A percentile compares a stretch with the other conserved stretches of the same genome.
phyloP scores from a whole-genome alignment of 2,797 vertebrate species.

The Cynodonichthys magdalenae region DNA sequence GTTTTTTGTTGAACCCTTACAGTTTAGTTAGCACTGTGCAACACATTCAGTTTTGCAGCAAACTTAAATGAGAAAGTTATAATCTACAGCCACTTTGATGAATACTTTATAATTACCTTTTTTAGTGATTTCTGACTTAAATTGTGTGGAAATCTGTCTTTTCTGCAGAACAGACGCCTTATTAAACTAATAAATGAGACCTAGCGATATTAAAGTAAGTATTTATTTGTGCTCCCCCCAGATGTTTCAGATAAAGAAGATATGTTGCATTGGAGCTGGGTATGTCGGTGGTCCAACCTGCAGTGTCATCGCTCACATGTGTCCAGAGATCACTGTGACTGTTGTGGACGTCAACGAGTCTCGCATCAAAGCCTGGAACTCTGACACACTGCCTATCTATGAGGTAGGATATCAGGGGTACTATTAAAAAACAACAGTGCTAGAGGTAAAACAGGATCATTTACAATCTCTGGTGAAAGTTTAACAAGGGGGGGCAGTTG shows the following conservation, averaged over 20 bases:
- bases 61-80: no score
- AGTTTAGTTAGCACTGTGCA: no score
- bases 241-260: conserved; percentile 97
- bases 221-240: conserved; percentile 22
- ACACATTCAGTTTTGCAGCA: no score
- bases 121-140: no score
- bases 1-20: no score
- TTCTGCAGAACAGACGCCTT: background rate
- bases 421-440: background rate
- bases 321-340: conserved; percentile 90
- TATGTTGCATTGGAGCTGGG: conserved; percentile 97
- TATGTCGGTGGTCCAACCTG: conserved; percentile 98
- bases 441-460: background rate
- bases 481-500: background rate
- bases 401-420: conserved; percentile 81
- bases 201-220: background rate
- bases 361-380: conserved; percentile 97
- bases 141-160: background rate
- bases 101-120: no score
- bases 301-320: conserved; percentile 97
- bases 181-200: background rate
- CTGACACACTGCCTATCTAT: conserved; percentile 93
- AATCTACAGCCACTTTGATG: background rate
- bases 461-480: background rate
- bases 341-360: conserved; percentile 96